A percentile compares a stretch with the other conserved stretches of the same genome.
These are phyloP conservation scores for Epirrita christyi DNA, from an alignment of 2,888 invertebrate genomes.

Conservation along the genomic window DNA sequence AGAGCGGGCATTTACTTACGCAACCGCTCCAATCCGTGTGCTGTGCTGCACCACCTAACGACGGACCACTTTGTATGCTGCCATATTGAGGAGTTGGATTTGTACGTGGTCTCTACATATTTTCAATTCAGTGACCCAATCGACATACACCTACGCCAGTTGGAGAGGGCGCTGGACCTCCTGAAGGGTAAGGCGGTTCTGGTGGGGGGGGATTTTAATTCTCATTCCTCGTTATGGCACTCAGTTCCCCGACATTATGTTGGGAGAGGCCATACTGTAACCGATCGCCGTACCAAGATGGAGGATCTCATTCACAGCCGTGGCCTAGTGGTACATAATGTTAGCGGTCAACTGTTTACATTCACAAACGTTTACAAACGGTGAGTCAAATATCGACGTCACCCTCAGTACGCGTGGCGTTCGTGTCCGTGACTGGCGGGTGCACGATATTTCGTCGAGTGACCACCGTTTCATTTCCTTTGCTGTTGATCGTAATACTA, in stretches of 20 bases:
- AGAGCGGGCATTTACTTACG: slow-evolving; percentile 34
- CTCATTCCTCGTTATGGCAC: slow-evolving; percentile 14
- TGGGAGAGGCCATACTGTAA: background rate
- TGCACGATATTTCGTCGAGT: slow-evolving; percentile 1
- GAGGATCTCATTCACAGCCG: slow-evolving; percentile 3
- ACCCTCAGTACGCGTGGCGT: slow-evolving; percentile 29
- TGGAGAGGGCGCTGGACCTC: slow-evolving; percentile 7
- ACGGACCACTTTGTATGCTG: slow-evolving; percentile 27
- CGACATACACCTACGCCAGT: slow-evolving; percentile 3
- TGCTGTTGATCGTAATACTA: background rate
- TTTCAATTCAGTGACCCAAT: slow-evolving; percentile 29
- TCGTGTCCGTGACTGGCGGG: slow-evolving; percentile 21
- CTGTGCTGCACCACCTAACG: slow-evolving; percentile 31
- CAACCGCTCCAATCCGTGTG: slow-evolving; percentile 2
- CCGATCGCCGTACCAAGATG: slow-evolving; percentile 5
- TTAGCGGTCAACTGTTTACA: slow-evolving; percentile 15
- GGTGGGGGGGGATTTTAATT: slow-evolving; percentile 4
- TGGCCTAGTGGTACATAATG: background rate
- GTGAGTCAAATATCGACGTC: slow-evolving; percentile 41
- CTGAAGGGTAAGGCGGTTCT: slow-evolving; percentile 2
- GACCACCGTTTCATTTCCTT: slow-evolving; percentile 3
- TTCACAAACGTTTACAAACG: slow-evolving; percentile 33
- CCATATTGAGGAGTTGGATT: background rate
- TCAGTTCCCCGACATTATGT: slow-evolving; percentile 1
- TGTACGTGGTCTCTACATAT: slow-evolving; percentile 25